Conservation (phyloP, 2,113 vertebrate genomes). For the Dromaius novaehollandiae region DNA sequence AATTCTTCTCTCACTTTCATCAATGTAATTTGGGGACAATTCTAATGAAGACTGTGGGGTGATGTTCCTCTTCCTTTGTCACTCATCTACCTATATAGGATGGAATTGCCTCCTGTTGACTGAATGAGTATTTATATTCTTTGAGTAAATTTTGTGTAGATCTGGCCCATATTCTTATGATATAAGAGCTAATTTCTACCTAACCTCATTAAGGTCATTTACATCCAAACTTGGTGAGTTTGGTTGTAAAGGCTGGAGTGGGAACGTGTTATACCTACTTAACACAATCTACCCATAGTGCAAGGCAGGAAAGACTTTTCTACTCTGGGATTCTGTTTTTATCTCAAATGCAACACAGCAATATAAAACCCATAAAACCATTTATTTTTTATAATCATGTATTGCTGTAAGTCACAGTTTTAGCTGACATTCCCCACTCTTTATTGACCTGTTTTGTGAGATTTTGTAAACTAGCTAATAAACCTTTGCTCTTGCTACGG, state of each 20-base stretch:
- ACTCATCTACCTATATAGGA: background rate
- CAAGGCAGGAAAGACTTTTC: conserved; percentile 2
- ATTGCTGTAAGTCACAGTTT: conserved; percentile 52
- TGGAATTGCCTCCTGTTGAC: background rate
- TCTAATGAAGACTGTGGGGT: background rate
- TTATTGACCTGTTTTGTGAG: conserved; percentile 53
- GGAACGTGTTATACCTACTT: background rate
- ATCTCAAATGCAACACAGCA: conserved; percentile 40
- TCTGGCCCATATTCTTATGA: background rate
- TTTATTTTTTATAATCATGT: conserved; percentile 54
- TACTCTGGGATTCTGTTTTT: conserved; percentile 48
- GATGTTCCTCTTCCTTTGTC: background rate
- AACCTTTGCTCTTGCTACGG: conserved; percentile 31
- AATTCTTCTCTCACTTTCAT: background rate
- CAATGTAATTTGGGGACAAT: background rate
- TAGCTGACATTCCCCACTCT: conserved; percentile 26
- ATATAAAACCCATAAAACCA: conserved; percentile 42
- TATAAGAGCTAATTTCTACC: background rate
- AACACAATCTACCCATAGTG: background rate
- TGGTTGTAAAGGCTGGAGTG: background rate
- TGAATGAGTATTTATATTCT: background rate
- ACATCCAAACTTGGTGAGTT: background rate
- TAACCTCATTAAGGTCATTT: background rate
- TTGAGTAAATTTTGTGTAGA: background rate
- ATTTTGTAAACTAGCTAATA: conserved; percentile 58